These are phyloP conservation scores for Amblyornis subalaris DNA, from an alignment of 2,113 vertebrate genomes.

Conservation along the genomic window DNA sequence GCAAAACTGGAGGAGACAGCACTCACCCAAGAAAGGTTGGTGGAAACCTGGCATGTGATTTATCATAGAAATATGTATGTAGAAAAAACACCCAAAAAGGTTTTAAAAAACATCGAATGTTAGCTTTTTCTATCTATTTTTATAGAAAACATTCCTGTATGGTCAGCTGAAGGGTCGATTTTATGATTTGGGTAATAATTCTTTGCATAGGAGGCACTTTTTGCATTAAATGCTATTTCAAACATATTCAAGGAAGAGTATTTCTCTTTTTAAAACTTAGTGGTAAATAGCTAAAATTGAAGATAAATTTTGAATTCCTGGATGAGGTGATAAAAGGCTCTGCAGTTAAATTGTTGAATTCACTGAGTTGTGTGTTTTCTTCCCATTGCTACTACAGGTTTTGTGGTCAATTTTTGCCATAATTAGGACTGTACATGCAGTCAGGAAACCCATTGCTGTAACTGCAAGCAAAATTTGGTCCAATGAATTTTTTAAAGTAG, in stretches of 20 bases:
- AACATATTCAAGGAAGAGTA: background rate
- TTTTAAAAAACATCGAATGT: background rate
- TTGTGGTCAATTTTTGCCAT: background rate
- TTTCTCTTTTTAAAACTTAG: background rate
- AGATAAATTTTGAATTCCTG: background rate
- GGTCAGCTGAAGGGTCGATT: background rate
- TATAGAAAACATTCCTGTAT: background rate
- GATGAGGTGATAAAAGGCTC: background rate
- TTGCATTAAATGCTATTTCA: background rate
- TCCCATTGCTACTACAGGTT: background rate
- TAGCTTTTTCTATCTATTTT: background rate
- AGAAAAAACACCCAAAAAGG: background rate
- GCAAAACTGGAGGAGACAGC: constrained; percentile 57
- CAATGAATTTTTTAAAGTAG: background rate
- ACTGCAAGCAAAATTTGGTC: background rate
- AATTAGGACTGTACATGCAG: background rate
- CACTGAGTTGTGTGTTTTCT: background rate
- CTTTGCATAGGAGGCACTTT: background rate
- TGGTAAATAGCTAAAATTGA: background rate
- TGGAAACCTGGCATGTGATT: background rate
- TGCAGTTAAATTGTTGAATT: background rate
- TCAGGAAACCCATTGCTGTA: background rate
- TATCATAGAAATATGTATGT: background rate
- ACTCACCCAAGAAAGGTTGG: constrained; percentile 69
- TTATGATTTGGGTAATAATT: background rate